These are phyloP conservation scores for Chaetogeoica ovagalla DNA, from an alignment of 2,888 invertebrate species.

Conservation along the genomic window DNA sequence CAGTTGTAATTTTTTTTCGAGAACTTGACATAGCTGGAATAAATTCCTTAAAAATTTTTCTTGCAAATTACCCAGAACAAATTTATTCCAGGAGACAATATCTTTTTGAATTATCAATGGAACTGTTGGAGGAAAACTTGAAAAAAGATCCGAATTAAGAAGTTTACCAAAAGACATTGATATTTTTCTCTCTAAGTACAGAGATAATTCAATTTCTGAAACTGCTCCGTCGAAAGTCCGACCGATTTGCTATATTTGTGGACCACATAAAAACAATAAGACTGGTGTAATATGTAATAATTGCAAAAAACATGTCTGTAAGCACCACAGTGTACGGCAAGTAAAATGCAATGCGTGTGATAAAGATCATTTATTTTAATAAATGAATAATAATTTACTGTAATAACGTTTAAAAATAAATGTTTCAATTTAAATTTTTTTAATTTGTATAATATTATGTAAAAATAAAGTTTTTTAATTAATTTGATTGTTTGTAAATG, in stretches of 20 bases:
- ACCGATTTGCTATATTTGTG: background rate
- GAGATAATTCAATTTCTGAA: background rate
- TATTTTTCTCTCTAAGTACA: slow-evolving; percentile 1
- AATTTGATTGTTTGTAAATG: too few relatives aligned
- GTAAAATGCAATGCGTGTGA: slow-evolving; percentile 7
- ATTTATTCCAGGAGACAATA: too few relatives aligned
- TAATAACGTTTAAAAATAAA: too few relatives aligned
- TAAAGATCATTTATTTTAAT: too few relatives aligned
- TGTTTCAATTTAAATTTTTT: too few relatives aligned
- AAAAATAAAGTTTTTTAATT: too few relatives aligned
- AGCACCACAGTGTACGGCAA: slow-evolving; percentile 7
- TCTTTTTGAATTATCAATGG: slow-evolving; percentile 1
- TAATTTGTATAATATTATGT: too few relatives aligned
- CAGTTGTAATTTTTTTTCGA: too few relatives aligned
- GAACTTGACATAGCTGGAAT: too few relatives aligned
- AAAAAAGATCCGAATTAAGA: background rate
- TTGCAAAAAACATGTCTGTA: slow-evolving; percentile 7
- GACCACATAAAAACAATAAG: slow-evolving; percentile 2
- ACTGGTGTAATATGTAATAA: background rate
- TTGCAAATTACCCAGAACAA: too few relatives aligned
- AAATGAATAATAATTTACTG: too few relatives aligned
- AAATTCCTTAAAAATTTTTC: too few relatives aligned
- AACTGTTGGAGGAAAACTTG: background rate
- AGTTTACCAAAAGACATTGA: background rate
- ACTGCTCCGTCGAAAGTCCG: background rate